Evolutionary conservation across 37 sponge, comb jelly and placozoan genomes (phyloP).

Genomic region (Spongilla lacustris): DNA sequence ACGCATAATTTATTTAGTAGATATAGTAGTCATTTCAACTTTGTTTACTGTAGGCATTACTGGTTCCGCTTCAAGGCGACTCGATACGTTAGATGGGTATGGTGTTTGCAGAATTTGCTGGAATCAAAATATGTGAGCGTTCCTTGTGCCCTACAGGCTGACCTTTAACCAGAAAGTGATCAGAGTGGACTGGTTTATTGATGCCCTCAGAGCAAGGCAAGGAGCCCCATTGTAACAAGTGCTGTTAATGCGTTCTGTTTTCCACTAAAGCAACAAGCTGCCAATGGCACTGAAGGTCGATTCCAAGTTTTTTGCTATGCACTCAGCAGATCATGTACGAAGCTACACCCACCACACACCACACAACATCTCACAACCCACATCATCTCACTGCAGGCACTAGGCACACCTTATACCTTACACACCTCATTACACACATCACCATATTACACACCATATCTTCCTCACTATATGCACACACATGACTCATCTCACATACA

Average conservation of each 20-base stretch:
- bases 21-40: no score
- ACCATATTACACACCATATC: no score
- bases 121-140: no score
- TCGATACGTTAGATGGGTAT: slow-evolving; percentile 62
- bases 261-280: slow-evolving; percentile 15
- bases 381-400: no score
- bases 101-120: not conserved
- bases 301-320: slow-evolving; percentile 39
- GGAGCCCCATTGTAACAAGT: not conserved
- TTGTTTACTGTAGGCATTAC: slow-evolving; percentile 26
- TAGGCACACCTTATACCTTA: no score
- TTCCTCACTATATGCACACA: no score
- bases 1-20: not conserved
- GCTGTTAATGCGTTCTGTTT: not conserved
- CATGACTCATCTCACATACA: no score
- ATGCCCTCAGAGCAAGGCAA: slow-evolving; percentile 57
- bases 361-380: not conserved
- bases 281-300: slow-evolving; percentile 24
- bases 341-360: not conserved
- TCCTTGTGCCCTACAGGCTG: slow-evolving; percentile 21
- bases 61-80: slow-evolving; percentile 47
- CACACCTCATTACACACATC: no score
- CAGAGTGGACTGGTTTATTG: slow-evolving; percentile 76
- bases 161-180: slow-evolving; percentile 66
- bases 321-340: slow-evolving; percentile 59